These are phyloP conservation scores for Amitus sp. DNA, from an alignment of 2,888 invertebrate species.

Conservation along the genomic window DNA sequence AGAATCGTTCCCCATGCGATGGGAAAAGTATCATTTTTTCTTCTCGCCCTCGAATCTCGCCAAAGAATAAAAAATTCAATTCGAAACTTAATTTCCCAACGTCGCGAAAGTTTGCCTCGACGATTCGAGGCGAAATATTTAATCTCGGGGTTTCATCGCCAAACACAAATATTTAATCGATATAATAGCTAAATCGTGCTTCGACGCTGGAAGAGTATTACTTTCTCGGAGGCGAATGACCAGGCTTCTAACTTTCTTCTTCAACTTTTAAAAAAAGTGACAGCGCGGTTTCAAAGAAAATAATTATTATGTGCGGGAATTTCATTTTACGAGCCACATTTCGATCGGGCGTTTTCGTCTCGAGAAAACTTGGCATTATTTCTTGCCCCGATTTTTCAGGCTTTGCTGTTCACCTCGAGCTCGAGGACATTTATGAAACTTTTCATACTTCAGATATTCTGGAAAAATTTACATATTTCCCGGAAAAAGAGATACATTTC, in stretches of 20 bases:
- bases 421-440: too few relatives aligned
- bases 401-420: background rate
- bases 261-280: constrained; percentile 35
- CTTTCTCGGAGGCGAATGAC: constrained; percentile 40
- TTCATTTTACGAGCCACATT: constrained; percentile 18
- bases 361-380: constrained; percentile 31
- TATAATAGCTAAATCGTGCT: constrained; percentile 23
- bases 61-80: too few relatives aligned
- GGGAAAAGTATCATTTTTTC: constrained; percentile 31
- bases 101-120: constrained; percentile 16
- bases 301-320: constrained; percentile 27
- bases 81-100: too few relatives aligned
- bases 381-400: background rate
- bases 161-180: constrained; percentile 24
- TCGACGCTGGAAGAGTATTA: constrained; percentile 24
- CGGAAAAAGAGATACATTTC: too few relatives aligned
- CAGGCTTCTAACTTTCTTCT: constrained; percentile 45
- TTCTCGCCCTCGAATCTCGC: too few relatives aligned
- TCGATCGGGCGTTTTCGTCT: constrained; percentile 17
- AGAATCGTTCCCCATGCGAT: too few relatives aligned
- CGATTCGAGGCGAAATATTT: background rate
- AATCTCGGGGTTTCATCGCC: background rate
- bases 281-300: constrained; percentile 25
- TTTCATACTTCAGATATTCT: too few relatives aligned
- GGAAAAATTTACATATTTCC: too few relatives aligned